Evolutionary conservation across 2,888 invertebrate species (phyloP), one percentile per base, ranked within the genome.

Genomic region (Calameuta filiformis): DNA sequence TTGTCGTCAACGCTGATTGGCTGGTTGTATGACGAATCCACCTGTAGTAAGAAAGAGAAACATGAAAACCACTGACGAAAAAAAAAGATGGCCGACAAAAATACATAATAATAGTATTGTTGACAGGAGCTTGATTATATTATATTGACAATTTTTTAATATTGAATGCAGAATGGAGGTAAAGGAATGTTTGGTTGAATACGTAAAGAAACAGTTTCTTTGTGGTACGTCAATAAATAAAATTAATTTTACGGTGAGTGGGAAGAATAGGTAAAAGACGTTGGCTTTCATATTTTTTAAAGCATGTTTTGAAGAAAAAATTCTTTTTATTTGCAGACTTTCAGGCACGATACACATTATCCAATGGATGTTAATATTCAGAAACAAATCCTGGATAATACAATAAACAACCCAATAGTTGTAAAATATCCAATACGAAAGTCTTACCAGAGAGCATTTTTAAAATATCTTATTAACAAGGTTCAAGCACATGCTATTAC

Each of bases 381-480:
- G 89, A 92, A 93, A 82, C 82, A 85, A 73, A 92, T 96, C 76
- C 85, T 96, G 15, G 90, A 93, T 30, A 89, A 90, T 73, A 96
- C 96, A 15, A 91, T 95, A 12, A 91, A 93, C 71, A 93, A 92
- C 83, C 82, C 92, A 11, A 85, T 94, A 68, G 90, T 95, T 79
- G 89, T 92, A 85, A 92, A 93, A 80, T 94, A 93, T 90, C 96
- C 96, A 1, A 85, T 95, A 9, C 95, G 94, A 83, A 87, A 90
- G 71, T 92, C 93, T 68, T 96, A 96, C 89, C 93, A 94, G 81
- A 93, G 92, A 86, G 91, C 93, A 40, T 96, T 96, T 91, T 90
- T 96, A 15, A 96, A 95, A 89, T 92, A 92, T 81, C 83, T 96
- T 3, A 93, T 96, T 75, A 84, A 91, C n/a, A 87, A 92, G 85